A percentile compares a stretch with the other conserved stretches of the same genome.
Conservation (phyloP, 2,797 vertebrate species). For the Sciurus carolinensis region DNA sequence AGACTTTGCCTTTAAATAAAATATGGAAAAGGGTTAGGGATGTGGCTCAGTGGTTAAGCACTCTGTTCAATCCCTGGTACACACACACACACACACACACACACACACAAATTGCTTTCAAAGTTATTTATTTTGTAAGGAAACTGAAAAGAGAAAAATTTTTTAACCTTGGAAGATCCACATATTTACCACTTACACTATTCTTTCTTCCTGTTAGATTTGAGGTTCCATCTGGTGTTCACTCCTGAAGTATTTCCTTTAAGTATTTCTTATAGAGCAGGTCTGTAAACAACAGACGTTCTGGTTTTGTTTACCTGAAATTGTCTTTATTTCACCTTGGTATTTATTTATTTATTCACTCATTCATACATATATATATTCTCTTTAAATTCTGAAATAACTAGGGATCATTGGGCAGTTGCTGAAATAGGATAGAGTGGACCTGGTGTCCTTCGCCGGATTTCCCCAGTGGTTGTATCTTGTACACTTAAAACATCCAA, state of each 20-base stretch:
- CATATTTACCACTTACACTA: constrained; percentile 47
- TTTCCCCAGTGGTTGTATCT: too few species aligned
- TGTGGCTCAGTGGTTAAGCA: too few species aligned
- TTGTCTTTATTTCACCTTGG: neutral
- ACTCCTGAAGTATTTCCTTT: constrained; percentile 36
- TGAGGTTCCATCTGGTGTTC: constrained; percentile 37
- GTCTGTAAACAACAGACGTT: neutral
- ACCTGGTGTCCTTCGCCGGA: too few species aligned
- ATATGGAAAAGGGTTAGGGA: too few species aligned
- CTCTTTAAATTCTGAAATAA: neutral
- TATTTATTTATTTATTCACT: too few species aligned
- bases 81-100: too few species aligned
- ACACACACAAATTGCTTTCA: neutral
- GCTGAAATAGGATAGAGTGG: neutral
- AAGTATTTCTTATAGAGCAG: neutral
- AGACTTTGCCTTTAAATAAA: too few species aligned
- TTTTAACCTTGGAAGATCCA: neutral
- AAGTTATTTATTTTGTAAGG: neutral
- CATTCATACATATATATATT: neutral
- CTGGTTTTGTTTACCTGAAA: constrained; percentile 7
- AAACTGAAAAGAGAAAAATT: constrained; percentile 19
- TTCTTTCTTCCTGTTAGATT: neutral
- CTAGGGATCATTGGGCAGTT: neutral
- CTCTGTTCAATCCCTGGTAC: too few species aligned
- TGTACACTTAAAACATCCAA: neutral